phyloP scores from a whole-genome alignment of 2,888 invertebrate genomes.

The Pherbina coryleti region DNA sequence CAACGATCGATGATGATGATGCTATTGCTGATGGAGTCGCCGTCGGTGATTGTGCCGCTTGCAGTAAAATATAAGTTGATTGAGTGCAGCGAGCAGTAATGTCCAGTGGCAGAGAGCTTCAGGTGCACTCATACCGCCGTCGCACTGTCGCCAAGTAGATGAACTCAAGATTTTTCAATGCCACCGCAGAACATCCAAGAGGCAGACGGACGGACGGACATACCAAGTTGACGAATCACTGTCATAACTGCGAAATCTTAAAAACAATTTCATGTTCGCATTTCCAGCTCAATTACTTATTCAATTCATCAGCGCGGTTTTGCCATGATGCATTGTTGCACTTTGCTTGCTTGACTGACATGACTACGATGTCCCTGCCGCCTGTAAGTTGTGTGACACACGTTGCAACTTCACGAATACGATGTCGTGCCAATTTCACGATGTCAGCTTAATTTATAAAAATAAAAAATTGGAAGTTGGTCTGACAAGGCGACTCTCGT shows the following conservation, averaged over 20 bases:
- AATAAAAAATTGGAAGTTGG: neutral
- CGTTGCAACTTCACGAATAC: slow-evolving; percentile 8
- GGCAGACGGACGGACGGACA: slow-evolving; percentile 29
- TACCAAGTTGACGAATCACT: slow-evolving; percentile 35
- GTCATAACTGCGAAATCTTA: slow-evolving; percentile 41
- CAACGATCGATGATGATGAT: slow-evolving; percentile 36
- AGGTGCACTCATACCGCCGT: too few species aligned
- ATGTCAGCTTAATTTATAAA: slow-evolving; percentile 9
- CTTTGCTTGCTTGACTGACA: neutral
- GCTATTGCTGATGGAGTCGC: slow-evolving; percentile 30
- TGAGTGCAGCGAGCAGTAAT: neutral
- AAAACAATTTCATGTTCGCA: slow-evolving; percentile 50
- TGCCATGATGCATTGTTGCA: neutral
- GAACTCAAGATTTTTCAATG: slow-evolving; percentile 15
- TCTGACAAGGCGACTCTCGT: neutral
- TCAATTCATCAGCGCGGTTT: slow-evolving; percentile 47
- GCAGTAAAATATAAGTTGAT: neutral
- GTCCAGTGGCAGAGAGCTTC: neutral
- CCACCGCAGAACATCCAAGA: neutral
- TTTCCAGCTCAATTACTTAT: slow-evolving; percentile 46
- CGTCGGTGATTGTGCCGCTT: slow-evolving; percentile 32
- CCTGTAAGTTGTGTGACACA: neutral
- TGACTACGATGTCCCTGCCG: neutral
- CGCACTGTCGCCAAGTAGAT: neutral
- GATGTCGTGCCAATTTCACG: neutral